Percentiles rank a stretch among this genome's conserved stretches.
Evolutionary conservation across 2,888 invertebrate species (phyloP).

Genomic region (Melikaiella ostensackeni): DNA sequence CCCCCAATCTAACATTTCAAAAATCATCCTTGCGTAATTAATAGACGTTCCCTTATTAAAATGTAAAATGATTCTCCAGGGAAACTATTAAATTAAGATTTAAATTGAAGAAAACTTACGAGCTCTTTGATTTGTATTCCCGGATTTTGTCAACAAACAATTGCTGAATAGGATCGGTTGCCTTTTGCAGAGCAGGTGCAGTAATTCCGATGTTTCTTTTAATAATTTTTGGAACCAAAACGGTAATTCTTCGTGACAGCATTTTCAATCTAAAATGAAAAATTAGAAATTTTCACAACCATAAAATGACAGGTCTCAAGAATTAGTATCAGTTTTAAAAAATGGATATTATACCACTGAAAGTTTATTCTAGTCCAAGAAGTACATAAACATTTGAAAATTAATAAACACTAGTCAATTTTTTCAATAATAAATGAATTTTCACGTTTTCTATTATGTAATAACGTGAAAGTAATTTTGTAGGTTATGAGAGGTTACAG

Average conservation of each 20-base stretch:
- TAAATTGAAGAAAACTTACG: constrained; percentile 80
- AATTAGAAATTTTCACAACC: not conserved
- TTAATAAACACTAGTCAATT: not conserved
- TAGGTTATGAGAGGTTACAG: constrained; percentile 17
- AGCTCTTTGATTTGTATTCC: constrained; percentile 92
- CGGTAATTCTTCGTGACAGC: constrained; percentile 64
- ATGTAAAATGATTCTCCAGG: not conserved
- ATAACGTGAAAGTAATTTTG: not conserved
- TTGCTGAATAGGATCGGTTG: constrained; percentile 94
- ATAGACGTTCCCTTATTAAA: no score
- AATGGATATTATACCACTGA: not conserved
- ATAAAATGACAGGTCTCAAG: not conserved
- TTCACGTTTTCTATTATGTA: constrained; percentile 6
- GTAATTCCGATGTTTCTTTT: constrained; percentile 85
- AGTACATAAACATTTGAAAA: not conserved
- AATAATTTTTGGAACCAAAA: constrained; percentile 65
- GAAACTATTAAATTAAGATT: not conserved
- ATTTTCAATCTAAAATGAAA: constrained; percentile 58
- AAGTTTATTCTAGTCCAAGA: not conserved
- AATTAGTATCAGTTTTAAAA: not conserved
- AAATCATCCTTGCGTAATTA: no score
- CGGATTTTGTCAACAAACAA: constrained; percentile 94
- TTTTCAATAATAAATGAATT: constrained; percentile 2
- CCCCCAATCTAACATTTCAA: no score
- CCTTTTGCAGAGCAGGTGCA: constrained; percentile 84